Percentiles rank a stretch among this genome's conserved stretches.
Evolutionary conservation across 2,797 vertebrate species (phyloP).

Genomic region (Thripadectes ignobilis): DNA sequence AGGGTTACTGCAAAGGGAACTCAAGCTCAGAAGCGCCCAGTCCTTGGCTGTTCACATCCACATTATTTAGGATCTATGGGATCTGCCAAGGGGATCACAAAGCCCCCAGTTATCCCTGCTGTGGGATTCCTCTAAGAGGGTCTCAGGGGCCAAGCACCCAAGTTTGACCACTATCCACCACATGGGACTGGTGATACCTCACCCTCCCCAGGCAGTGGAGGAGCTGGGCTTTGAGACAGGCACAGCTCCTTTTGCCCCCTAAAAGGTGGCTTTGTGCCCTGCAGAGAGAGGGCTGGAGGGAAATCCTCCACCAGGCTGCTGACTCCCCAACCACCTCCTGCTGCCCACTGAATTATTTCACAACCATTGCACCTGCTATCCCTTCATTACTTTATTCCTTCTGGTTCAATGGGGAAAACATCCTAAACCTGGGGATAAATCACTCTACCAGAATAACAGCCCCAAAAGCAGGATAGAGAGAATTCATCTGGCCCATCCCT

Average conservation of each 20-base stretch:
- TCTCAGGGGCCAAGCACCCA: background rate
- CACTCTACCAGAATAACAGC: background rate
- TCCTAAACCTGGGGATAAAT: background rate
- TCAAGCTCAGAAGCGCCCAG: background rate
- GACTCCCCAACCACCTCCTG: background rate
- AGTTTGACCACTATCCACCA: background rate
- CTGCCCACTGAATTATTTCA: background rate
- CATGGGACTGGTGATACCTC: background rate
- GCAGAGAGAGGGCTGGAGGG: background rate
- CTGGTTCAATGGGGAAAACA: background rate
- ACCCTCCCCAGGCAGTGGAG: background rate
- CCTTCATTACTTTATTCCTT: background rate
- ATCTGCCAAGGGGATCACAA: background rate
- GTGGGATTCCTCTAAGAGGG: background rate
- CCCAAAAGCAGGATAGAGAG: background rate
- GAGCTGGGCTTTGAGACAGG: rapidly evolving
- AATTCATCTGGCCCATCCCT: background rate
- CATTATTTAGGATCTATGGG: background rate
- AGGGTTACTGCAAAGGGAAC: background rate
- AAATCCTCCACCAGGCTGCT: background rate
- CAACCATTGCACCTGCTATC: background rate
- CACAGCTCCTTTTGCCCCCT: background rate
- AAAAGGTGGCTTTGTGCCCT: background rate
- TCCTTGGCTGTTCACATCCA: background rate
- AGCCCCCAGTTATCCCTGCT: background rate